Evolutionary conservation across 2,888 invertebrate species (phyloP).

Genomic region (Hydroisotoma schaefferi): DNA sequence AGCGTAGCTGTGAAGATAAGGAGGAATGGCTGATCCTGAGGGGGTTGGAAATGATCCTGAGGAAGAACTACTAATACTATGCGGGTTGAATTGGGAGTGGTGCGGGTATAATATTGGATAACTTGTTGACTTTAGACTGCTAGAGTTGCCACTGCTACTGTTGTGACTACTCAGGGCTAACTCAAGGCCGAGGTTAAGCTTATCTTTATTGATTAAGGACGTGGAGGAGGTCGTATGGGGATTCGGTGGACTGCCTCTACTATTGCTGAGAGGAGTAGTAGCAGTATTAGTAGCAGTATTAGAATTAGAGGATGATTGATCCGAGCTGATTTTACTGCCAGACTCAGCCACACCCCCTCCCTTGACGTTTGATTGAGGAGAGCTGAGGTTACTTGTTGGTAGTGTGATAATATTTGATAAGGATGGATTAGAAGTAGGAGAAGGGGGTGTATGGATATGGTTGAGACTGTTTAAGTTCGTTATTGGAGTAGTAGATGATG

Average conservation of each 20-base stretch:
- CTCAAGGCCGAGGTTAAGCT: neutral
- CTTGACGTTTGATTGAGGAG: slow-evolving; percentile 26
- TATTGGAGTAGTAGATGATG: slow-evolving; percentile 13
- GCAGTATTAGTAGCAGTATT: too few relatives aligned
- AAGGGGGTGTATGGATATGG: too few relatives aligned
- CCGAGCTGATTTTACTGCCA: slow-evolving; percentile 37
- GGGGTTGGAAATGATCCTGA: slow-evolving; percentile 30
- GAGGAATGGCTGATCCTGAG: slow-evolving; percentile 40
- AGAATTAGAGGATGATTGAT: slow-evolving; percentile 28
- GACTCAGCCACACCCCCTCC: too few relatives aligned
- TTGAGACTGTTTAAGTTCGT: slow-evolving; percentile 22
- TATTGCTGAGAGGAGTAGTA: slow-evolving; percentile 8
- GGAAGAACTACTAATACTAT: slow-evolving; percentile 24
- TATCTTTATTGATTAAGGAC: too few relatives aligned
- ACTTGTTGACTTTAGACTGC: too few relatives aligned
- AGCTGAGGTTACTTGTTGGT: slow-evolving; percentile 15
- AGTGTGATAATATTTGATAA: slow-evolving; percentile 22
- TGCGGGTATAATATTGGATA: too few relatives aligned
- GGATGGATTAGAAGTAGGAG: slow-evolving; percentile 21
- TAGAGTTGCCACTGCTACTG: too few relatives aligned
- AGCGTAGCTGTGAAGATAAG: slow-evolving; percentile 47
- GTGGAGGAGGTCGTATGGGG: neutral
- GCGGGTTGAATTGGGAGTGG: neutral
- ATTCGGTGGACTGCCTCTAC: neutral
- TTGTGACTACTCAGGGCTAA: slow-evolving; percentile 2